Conservation (phyloP, 1,140 invertebrate genomes). For the Drosophila cardini region DNA sequence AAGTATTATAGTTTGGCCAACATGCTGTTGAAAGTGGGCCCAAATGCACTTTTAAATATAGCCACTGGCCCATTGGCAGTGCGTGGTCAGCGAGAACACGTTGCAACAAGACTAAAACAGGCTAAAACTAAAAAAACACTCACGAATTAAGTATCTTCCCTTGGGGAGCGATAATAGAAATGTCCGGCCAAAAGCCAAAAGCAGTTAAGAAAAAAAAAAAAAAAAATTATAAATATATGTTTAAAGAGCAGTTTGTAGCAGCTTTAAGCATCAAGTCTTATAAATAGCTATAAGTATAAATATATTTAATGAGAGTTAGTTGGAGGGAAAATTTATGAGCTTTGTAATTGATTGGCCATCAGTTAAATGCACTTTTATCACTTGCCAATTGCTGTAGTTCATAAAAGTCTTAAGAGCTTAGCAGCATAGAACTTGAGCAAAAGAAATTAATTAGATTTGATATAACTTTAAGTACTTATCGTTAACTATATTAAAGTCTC, state of each 20-base stretch:
- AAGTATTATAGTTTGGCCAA: not conserved
- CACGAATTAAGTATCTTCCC: not conserved
- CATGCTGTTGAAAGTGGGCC: constrained; percentile 17
- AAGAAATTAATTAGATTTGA: no score
- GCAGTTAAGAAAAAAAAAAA: not conserved
- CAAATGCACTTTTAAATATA: constrained; percentile 56
- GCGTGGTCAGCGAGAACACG: constrained; percentile 28
- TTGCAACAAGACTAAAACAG: constrained; percentile 9
- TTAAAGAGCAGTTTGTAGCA: not conserved
- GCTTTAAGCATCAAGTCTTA: not conserved
- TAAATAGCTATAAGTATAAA: not conserved
- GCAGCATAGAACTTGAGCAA: no score
- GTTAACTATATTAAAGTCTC: no score
- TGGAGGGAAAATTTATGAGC: no score
- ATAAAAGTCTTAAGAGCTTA: no score
- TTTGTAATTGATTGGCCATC: no score
- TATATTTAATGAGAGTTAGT: not conserved
- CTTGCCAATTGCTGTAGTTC: no score
- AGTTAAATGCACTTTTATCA: no score
- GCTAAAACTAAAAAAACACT: not conserved
- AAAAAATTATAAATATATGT: not conserved
- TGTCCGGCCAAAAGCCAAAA: constrained; percentile 11
- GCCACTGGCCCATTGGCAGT: constrained; percentile 13
- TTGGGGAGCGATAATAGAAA: constrained; percentile 29
- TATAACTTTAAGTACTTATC: no score